Evolutionary conservation across 1,140 invertebrate genomes (phyloP).

Genomic region (Rhizoglyphus robini): DNA sequence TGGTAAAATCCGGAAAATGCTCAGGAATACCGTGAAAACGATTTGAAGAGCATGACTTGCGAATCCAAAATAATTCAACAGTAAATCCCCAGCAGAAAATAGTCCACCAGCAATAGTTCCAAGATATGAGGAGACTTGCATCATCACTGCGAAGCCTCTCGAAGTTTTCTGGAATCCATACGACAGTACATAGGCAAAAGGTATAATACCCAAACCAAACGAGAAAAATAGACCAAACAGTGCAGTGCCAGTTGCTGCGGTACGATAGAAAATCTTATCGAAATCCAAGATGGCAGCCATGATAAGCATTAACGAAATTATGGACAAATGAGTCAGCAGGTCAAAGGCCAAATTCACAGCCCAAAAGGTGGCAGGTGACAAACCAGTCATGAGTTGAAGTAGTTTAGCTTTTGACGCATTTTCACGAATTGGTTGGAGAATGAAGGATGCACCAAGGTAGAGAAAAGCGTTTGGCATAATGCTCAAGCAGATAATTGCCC

Average conservation of each 20-base stretch:
- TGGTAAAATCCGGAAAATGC: background rate
- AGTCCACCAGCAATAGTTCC: background rate
- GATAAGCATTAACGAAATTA: constrained; percentile 19
- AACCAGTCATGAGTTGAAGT: constrained; percentile 26
- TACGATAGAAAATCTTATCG: constrained; percentile 11
- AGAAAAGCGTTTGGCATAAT: constrained; percentile 21
- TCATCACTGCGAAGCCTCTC: constrained; percentile 23
- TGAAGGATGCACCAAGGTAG: constrained; percentile 23
- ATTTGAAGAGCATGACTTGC: background rate
- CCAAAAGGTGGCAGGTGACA: constrained; percentile 23
- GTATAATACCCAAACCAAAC: constrained; percentile 25
- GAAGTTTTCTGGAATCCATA: constrained; percentile 19
- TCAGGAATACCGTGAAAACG: background rate
- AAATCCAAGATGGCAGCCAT: constrained; percentile 17
- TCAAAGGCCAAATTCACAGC: constrained; percentile 24
- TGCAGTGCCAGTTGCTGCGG: background rate
- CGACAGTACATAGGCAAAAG: constrained; percentile 26
- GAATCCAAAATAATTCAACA: background rate
- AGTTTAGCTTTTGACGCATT: constrained; percentile 25
- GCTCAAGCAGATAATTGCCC: background rate
- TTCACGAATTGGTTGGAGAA: constrained; percentile 26
- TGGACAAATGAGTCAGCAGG: constrained; percentile 10
- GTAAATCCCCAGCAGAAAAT: background rate
- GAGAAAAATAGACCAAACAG: constrained; percentile 22
- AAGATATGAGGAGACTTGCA: background rate